These are phyloP conservation scores for Meteorus cinctellus DNA, from an alignment of 2,888 invertebrate genomes.

Conservation along the genomic window DNA sequence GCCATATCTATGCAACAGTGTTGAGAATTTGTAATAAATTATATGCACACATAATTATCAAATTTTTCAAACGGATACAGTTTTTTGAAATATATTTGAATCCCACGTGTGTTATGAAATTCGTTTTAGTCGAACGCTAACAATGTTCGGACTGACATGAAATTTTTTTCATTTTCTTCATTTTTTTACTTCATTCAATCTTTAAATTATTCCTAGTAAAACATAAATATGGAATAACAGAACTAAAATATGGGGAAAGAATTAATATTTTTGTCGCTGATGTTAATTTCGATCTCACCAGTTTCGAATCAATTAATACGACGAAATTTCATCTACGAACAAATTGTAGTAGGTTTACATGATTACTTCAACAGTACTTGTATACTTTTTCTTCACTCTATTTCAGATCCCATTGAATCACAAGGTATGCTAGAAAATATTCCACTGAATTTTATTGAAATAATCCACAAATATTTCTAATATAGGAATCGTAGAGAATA, in stretches of 20 bases:
- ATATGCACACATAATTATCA: background rate
- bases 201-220: background rate
- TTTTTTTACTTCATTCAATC: background rate
- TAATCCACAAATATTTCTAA: background rate
- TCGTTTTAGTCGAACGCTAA: background rate
- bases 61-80: background rate
- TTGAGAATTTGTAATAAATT: background rate
- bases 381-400: conserved; percentile 65
- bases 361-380: conserved; percentile 69
- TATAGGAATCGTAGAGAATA: conserved; percentile 56
- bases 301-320: conserved; percentile 55
- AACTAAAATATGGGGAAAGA: conserved; percentile 11
- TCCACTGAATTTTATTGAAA: background rate
- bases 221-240: background rate
- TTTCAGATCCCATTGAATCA: conserved; percentile 54
- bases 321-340: conserved; percentile 59
- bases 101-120: background rate
- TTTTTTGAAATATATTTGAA: background rate
- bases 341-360: conserved; percentile 62
- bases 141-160: background rate
- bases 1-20: background rate
- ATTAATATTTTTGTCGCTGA: conserved; percentile 26
- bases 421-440: conserved; percentile 57
- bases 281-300: conserved; percentile 22
- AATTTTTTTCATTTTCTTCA: background rate